Evolutionary conservation across 1,140 invertebrate genomes (phyloP).

Genomic region (Sarcophaga peregrina): DNA sequence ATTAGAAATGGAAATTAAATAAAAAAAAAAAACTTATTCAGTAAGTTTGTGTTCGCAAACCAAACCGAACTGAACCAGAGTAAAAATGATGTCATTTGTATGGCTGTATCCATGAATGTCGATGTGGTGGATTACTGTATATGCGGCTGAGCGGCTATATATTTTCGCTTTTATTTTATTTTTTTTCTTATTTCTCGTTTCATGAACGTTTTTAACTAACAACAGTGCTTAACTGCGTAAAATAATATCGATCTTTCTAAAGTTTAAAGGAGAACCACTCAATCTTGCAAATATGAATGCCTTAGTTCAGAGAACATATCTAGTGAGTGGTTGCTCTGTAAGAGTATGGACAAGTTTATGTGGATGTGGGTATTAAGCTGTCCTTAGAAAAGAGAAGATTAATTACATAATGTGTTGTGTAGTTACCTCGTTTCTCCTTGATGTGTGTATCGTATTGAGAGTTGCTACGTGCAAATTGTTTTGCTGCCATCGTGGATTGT

Average conservation of each 20-base stretch:
- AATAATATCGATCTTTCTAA: constrained; percentile 25
- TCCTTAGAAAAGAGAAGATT: constrained; percentile 1
- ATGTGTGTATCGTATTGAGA: constrained; percentile 90
- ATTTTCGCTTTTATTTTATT: neutral
- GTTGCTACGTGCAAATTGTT: constrained; percentile 77
- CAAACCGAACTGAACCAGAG: neutral
- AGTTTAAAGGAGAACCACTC: neutral
- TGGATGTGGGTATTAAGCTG: too few relatives aligned
- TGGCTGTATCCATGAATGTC: too few relatives aligned
- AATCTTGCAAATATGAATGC: too few relatives aligned
- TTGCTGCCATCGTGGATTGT: constrained; percentile 67
- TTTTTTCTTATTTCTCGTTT: constrained; percentile 19
- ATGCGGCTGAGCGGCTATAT: neutral
- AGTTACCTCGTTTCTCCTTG: constrained; percentile 82
- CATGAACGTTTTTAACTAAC: neutral
- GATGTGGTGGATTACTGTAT: too few relatives aligned
- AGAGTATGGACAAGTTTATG: too few relatives aligned
- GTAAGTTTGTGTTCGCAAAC: neutral
- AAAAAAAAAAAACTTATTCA: constrained; percentile 30
- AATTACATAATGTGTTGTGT: neutral
- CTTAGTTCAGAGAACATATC: too few relatives aligned
- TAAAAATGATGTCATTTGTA: constrained; percentile 1
- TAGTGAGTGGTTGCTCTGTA: too few relatives aligned
- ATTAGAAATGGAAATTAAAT: constrained; percentile 19
- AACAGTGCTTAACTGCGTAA: neutral